phyloP scores from a whole-genome alignment of 1,140 invertebrate genomes.

The Telenomus remus region DNA sequence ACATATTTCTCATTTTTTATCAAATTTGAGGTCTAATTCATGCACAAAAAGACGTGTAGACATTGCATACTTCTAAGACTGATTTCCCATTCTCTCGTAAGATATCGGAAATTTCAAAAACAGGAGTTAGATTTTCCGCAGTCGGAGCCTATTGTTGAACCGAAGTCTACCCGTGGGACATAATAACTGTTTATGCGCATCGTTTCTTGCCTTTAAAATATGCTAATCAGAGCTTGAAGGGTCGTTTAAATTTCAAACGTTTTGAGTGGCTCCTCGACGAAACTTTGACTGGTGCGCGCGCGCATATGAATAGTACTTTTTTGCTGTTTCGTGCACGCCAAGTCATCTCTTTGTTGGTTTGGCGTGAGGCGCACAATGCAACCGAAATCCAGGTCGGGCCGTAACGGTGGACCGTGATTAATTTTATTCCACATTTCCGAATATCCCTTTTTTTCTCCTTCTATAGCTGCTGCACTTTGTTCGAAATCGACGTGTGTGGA shows the following conservation, averaged over 20 bases:
- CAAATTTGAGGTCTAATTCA: no score
- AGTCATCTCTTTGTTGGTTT: conserved; percentile 30
- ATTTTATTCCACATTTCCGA: conserved; percentile 10
- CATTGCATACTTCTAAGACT: no score
- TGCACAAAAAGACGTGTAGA: no score
- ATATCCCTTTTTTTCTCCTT: conserved; percentile 7
- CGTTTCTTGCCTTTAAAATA: conserved; percentile 28
- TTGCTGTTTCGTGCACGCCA: conserved; percentile 13
- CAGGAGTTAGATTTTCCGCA: not conserved
- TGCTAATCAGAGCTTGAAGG: conserved; percentile 35
- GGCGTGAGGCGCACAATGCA: conserved; percentile 19
- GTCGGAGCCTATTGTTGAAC: not conserved
- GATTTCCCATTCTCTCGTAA: no score
- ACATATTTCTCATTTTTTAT: no score
- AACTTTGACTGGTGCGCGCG: conserved; percentile 23
- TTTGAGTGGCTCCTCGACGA: conserved; percentile 34
- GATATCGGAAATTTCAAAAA: conserved; percentile 4
- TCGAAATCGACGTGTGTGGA: not conserved
- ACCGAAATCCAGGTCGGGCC: conserved; percentile 24
- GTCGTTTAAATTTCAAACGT: conserved; percentile 45
- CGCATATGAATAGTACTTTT: conserved; percentile 35
- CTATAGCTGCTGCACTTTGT: not conserved
- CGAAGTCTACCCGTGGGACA: conserved; percentile 2
- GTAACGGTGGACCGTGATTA: conserved; percentile 15
- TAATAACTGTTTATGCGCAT: conserved; percentile 37